These are phyloP conservation scores for Poeciliopsis presidionis DNA, from an alignment of 2,797 vertebrate genomes.

Conservation along the genomic window DNA sequence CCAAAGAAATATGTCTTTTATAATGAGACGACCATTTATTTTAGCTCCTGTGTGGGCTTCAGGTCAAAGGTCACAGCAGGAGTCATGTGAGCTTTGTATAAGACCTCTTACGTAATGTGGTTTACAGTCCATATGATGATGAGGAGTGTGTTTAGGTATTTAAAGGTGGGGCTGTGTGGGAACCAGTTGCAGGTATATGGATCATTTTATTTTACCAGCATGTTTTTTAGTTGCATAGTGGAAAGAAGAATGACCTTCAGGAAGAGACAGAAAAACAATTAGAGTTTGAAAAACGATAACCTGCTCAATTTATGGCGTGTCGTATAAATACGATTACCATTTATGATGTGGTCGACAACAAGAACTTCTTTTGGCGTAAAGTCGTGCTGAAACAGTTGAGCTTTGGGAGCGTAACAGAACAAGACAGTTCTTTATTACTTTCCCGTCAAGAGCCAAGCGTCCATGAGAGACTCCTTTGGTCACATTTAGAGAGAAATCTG, in stretches of 20 bases:
- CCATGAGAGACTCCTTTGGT: constrained; percentile 4
- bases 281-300: constrained; percentile 51
- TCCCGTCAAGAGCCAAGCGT: background rate
- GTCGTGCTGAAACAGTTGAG: background rate
- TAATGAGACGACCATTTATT: constrained; percentile 9
- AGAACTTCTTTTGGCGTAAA: background rate
- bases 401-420: constrained; percentile 7
- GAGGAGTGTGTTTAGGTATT: constrained; percentile 30
- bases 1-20: background rate
- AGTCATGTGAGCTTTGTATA: constrained; percentile 52
- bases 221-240: constrained; percentile 44
- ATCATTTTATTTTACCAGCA: constrained; percentile 11
- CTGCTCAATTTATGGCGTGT: constrained; percentile 23
- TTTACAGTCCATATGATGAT: background rate
- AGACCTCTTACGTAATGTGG: constrained; percentile 56
- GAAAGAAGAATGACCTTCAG: constrained; percentile 35
- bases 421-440: background rate
- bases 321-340: constrained; percentile 32
- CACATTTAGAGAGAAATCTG: constrained; percentile 28
- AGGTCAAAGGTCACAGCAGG: constrained; percentile 17
- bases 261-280: constrained; percentile 3
- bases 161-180: constrained; percentile 46
- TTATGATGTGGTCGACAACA: background rate
- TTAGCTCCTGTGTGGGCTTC: constrained; percentile 7
- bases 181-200: constrained; percentile 42